phyloP scores from a whole-genome alignment of 2,113 vertebrate genomes.

The Oceanodroma tethys region DNA sequence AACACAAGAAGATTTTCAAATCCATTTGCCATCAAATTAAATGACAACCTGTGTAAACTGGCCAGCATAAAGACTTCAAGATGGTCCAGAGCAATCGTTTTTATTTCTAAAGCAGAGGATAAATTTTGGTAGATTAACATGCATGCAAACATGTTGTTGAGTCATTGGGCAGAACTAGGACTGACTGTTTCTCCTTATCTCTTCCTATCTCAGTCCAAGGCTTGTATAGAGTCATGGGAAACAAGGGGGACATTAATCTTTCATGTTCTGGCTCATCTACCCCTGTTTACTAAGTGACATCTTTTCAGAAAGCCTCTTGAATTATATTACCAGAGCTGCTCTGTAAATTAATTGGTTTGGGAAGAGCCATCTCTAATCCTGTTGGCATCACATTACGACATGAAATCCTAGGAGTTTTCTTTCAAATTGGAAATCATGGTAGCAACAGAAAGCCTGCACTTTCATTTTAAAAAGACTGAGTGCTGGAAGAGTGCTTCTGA shows the following conservation, averaged over 20 bases:
- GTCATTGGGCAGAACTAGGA: not conserved
- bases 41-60: not conserved
- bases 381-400: fast-evolving
- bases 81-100: not conserved
- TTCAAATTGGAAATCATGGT: not conserved
- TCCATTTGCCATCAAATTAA: not conserved
- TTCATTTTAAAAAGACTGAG: not conserved
- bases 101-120: not conserved
- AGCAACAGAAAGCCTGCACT: not conserved
- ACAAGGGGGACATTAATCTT: not conserved
- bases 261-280: not conserved
- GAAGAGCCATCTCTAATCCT: not conserved
- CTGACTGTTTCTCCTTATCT: not conserved
- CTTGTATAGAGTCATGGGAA: not conserved
- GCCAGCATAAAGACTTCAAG: not conserved
- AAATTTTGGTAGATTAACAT: not conserved
- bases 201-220: not conserved
- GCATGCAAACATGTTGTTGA: not conserved
- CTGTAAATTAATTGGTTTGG: not conserved
- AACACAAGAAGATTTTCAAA: not conserved
- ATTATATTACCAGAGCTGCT: not conserved
- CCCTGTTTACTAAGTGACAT: not conserved
- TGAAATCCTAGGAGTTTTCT: not conserved
- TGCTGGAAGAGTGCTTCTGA: not conserved
- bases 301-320: not conserved